A percentile compares a stretch with the other conserved stretches of the same genome.
phyloP scores from a whole-genome alignment of 2,797 vertebrate genomes.

The Anisognathus igniventris region DNA sequence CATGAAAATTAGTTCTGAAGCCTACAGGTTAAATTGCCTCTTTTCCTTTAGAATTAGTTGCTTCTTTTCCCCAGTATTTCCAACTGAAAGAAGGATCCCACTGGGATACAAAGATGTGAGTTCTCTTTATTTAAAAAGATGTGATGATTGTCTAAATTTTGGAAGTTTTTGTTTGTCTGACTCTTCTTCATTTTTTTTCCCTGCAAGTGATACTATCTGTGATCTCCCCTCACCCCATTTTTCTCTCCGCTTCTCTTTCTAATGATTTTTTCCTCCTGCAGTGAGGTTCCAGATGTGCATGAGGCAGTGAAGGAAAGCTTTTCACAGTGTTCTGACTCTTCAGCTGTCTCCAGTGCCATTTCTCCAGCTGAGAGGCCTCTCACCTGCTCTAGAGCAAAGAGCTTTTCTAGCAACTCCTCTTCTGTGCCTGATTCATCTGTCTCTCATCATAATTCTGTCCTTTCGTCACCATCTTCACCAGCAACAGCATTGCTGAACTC shows the following conservation, averaged over 20 bases:
- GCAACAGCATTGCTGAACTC: neutral
- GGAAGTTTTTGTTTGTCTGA: neutral
- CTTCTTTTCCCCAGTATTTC: neutral
- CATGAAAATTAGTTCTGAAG: neutral
- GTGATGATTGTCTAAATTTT: neutral
- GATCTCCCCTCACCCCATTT: neutral
- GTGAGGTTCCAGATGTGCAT: slow-evolving; percentile 48
- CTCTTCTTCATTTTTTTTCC: neutral
- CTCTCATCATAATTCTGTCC: slow-evolving; percentile 18
- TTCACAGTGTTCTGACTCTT: slow-evolving; percentile 78
- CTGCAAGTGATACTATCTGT: neutral
- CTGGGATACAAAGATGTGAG: neutral
- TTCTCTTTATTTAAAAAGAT: neutral
- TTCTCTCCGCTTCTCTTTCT: neutral
- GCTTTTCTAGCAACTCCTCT: slow-evolving; percentile 19
- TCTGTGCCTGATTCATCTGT: slow-evolving; percentile 68
- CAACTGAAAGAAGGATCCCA: neutral
- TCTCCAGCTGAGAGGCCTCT: slow-evolving; percentile 72
- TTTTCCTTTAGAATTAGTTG: neutral
- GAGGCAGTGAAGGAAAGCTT: slow-evolving; percentile 68
- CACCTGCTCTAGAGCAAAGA: slow-evolving; percentile 61
- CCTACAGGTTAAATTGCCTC: neutral
- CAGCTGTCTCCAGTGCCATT: slow-evolving; percentile 72
- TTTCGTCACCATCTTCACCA: slow-evolving; percentile 54
- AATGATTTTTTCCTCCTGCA: slow-evolving; percentile 39